Conservation (phyloP, 2,797 vertebrate species). For the Enteromius unitaeniatus region DNA sequence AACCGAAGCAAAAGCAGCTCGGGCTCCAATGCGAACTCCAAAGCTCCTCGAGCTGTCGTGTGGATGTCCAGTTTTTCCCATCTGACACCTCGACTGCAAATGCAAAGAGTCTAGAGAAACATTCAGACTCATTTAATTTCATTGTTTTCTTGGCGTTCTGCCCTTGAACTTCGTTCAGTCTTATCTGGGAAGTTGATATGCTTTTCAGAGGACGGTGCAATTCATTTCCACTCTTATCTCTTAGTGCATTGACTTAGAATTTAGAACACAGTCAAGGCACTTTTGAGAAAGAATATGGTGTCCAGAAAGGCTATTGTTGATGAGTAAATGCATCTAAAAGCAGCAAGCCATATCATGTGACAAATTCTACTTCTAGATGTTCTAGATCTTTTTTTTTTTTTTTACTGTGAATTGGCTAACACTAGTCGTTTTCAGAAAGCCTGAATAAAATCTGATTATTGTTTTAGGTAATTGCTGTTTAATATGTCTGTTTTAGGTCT, state of each 20-base stretch:
- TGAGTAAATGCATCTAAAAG: constrained; percentile 12
- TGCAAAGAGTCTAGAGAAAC: constrained; percentile 53
- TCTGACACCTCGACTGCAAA: constrained; percentile 41
- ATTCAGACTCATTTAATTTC: neutral
- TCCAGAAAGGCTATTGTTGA: neutral
- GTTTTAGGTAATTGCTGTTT: neutral
- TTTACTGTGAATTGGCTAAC: neutral
- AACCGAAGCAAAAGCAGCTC: constrained; percentile 72
- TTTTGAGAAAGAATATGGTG: neutral
- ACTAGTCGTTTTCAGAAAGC: neutral
- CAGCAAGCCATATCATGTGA: neutral
- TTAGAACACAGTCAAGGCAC: neutral
- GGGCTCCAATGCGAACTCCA: constrained; percentile 57
- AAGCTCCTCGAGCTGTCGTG: constrained; percentile 62
- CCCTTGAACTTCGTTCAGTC: neutral
- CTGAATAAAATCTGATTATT: neutral
- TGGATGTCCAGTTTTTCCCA: constrained; percentile 65
- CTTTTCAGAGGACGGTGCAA: neutral
- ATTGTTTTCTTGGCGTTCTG: constrained; percentile 6
- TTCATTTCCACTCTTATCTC: constrained; percentile 5
- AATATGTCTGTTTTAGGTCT: neutral
- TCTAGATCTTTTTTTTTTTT: neutral
- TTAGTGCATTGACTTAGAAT: neutral
- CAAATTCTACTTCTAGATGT: neutral
- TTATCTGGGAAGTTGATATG: neutral